Evolutionary conservation across 2,888 invertebrate species (phyloP).

Genomic region (Ectemnius cavifrons): DNA sequence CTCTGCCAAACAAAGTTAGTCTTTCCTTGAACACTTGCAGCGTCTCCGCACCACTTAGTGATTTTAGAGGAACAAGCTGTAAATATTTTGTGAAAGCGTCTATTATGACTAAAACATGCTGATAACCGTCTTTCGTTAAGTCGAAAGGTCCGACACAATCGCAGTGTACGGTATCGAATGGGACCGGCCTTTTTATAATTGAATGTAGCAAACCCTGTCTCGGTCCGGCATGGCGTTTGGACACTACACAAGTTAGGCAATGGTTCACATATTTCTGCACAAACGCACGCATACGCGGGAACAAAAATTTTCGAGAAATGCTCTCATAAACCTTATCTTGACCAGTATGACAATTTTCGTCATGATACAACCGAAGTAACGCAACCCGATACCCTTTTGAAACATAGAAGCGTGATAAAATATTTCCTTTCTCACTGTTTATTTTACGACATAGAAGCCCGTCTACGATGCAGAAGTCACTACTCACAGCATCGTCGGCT

Average conservation of each 20-base stretch:
- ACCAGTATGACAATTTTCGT: constrained; percentile 25
- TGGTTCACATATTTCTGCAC: constrained; percentile 40
- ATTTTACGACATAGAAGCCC: constrained; percentile 10
- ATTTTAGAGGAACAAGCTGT: too few species aligned
- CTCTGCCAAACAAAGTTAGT: neutral
- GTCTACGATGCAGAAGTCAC: neutral
- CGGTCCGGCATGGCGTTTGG: constrained; percentile 35
- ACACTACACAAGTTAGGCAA: constrained; percentile 44
- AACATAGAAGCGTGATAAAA: constrained; percentile 14
- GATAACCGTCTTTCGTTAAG: too few species aligned
- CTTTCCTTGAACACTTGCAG: too few species aligned
- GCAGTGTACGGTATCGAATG: too few species aligned
- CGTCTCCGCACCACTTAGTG: too few species aligned
- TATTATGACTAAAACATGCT: too few species aligned
- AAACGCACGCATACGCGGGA: constrained; percentile 43
- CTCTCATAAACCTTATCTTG: constrained; percentile 17
- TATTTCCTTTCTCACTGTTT: constrained; percentile 14
- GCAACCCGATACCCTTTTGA: constrained; percentile 16
- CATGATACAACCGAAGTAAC: constrained; percentile 12
- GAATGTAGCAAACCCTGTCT: constrained; percentile 40
- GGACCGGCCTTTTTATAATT: constrained; percentile 23
- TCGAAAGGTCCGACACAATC: too few species aligned
- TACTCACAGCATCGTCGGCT: neutral
- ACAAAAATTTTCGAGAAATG: constrained; percentile 38
- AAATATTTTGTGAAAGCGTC: too few species aligned